These are phyloP conservation scores for Microchrysa polita DNA, from an alignment of 2,888 invertebrate genomes.

Conservation along the genomic window DNA sequence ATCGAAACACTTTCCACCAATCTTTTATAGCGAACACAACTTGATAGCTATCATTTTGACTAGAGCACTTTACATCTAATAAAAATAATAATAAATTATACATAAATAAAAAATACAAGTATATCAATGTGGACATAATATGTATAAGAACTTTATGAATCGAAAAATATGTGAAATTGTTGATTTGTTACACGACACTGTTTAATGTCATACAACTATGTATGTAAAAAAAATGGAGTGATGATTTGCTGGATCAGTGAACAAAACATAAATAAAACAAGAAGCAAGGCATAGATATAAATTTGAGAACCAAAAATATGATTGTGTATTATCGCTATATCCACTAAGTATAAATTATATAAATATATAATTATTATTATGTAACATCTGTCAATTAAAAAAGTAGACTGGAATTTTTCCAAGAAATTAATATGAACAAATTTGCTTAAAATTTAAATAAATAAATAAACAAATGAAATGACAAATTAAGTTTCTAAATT, in stretches of 20 bases:
- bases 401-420: constrained; percentile 64
- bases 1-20: constrained; percentile 24
- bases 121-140: not conserved
- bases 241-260: not conserved
- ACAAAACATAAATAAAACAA: too few species aligned
- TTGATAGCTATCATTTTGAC: constrained; percentile 13
- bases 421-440: constrained; percentile 46
- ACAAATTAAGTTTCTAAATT: not conserved
- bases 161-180: constrained; percentile 14
- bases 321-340: constrained; percentile 35
- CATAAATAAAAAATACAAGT: not conserved
- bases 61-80: constrained; percentile 8
- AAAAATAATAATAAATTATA: too few species aligned
- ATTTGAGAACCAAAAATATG: constrained; percentile 29
- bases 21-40: constrained; percentile 24
- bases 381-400: constrained; percentile 65
- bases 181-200: constrained; percentile 20
- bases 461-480: constrained; percentile 1
- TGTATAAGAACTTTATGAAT: not conserved
- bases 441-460: constrained; percentile 23
- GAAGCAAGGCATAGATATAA: too few species aligned
- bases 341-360: constrained; percentile 31
- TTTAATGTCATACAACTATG: not conserved
- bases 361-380: constrained; percentile 54
- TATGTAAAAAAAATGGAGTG: not conserved